A percentile compares a stretch with the other conserved stretches of the same genome.
Conservation (phyloP, 2,888 invertebrate species). For the Marasmarcha lunaedactyla region DNA sequence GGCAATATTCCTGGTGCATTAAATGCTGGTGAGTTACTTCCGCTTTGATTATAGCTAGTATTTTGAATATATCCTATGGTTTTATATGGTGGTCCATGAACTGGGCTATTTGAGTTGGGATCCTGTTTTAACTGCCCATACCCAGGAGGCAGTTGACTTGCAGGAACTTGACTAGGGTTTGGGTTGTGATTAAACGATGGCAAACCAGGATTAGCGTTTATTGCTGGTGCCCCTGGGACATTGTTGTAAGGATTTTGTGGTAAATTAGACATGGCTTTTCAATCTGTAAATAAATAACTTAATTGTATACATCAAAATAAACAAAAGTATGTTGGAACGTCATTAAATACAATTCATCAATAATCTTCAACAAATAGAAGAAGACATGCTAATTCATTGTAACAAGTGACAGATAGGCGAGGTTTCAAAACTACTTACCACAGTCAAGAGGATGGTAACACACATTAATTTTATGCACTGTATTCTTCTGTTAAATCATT, state of each 20-base stretch:
- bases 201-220: slow-evolving; percentile 33
- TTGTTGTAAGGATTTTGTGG: slow-evolving; percentile 51
- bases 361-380: slow-evolving; percentile 6
- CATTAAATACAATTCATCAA: no score
- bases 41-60: slow-evolving; percentile 40
- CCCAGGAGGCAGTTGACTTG: slow-evolving; percentile 40
- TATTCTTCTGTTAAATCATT: slow-evolving; percentile 43
- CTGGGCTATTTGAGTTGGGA: slow-evolving; percentile 47
- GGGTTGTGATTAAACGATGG: slow-evolving; percentile 31
- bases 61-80: slow-evolving; percentile 18
- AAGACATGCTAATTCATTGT: slow-evolving; percentile 54
- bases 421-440: slow-evolving; percentile 37
- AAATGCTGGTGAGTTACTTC: slow-evolving; percentile 54
- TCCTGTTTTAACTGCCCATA: slow-evolving; percentile 41
- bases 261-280: slow-evolving; percentile 58
- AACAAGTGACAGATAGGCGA: slow-evolving; percentile 42
- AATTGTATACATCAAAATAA: slow-evolving; percentile 12
- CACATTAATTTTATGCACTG: slow-evolving; percentile 38
- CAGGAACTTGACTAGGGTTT: slow-evolving; percentile 36
- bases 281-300: slow-evolving; percentile 46
- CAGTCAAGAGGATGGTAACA: slow-evolving; percentile 28
- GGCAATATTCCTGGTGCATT: slow-evolving; percentile 44
- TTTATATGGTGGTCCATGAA: slow-evolving; percentile 20
- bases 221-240: slow-evolving; percentile 31
- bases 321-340: slow-evolving; percentile 6